Conservation (phyloP, 2,888 invertebrate species). For the Sphaerophoria rueppellii region DNA sequence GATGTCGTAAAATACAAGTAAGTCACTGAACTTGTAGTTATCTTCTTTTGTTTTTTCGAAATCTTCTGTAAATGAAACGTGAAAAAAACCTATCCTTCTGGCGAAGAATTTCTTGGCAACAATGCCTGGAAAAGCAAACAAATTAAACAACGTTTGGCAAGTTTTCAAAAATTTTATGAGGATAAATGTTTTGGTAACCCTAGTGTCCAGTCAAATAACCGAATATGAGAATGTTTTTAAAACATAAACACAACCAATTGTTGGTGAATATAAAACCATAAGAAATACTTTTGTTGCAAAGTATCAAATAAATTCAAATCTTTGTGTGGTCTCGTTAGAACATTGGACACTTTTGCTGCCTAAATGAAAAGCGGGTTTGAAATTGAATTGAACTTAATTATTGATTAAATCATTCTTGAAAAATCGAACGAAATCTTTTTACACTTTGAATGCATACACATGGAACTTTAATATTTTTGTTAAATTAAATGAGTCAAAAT, state of each 20-base stretch:
- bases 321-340: no score
- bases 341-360: no score
- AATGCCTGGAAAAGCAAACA: conserved; percentile 53
- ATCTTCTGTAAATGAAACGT: conserved; percentile 46
- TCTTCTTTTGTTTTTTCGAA: conserved; percentile 42
- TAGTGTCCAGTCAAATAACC: conserved; percentile 40
- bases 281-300: neutral
- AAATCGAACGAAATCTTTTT: no score
- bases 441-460: no score
- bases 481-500: no score
- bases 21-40: conserved; percentile 62
- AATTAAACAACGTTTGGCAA: conserved; percentile 62
- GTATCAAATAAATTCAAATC: no score
- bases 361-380: no score
- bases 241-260: conserved; percentile 25
- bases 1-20: conserved; percentile 2
- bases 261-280: neutral
- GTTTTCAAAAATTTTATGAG: conserved; percentile 55
- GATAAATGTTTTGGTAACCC: conserved; percentile 58
- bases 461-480: no score
- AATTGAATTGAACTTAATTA: no score
- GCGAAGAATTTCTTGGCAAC: conserved; percentile 56
- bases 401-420: no score
- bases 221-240: conserved; percentile 21
- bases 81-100: conserved; percentile 39